Evolutionary conservation across 1,140 invertebrate genomes (phyloP), one percentile per base, ranked within the genome.

Genomic region (Theocolax elegans): DNA sequence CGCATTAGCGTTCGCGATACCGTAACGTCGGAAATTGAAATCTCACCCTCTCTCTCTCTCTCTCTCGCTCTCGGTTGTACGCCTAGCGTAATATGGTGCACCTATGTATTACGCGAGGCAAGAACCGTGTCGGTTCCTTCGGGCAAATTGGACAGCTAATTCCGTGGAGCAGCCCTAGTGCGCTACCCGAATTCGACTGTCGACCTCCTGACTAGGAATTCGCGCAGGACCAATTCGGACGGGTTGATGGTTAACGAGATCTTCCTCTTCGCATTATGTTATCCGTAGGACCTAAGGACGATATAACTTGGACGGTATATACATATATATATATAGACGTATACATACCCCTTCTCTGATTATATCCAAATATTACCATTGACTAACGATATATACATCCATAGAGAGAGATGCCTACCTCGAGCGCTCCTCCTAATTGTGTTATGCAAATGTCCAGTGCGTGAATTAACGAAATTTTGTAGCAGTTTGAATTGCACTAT

Each of bases 121-220:
- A 63, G 44, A 49, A 63, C 42, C 59, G 59, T 63, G 44, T 63
- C 58, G 38, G 59, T 31, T 53, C 63, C 63, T 66, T 54, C 19
- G 63, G 63, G 7, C 63, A 66, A 66, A 66, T 66, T 66, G 63
- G 51, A 66, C 63, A 66, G 63, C 63, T 66, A 66, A 66, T 66
- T 66, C 49, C 63, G 63, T 0, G 17, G 51, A 2, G 46, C 17
- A 21, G n/a, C n/a, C n/a, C n/a, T n/a, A n/a, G n/a, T n/a, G n/a
- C n/a, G n/a, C n/a, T n/a, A n/a, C n/a, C n/a, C n/a, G n/a, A n/a
- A n/a, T n/a, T n/a, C n/a, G n/a, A n/a, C n/a, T n/a, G n/a, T n/a
- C n/a, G n/a, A n/a, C n/a, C n/a, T n/a, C n/a, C n/a, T n/a, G n/a
- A n/a, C n/a, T n/a, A n/a, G n/a, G n/a, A n/a, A n/a, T n/a, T n/a